Percentiles rank a stretch among this genome's conserved stretches.
These are phyloP conservation scores for Sterna hirundo DNA, from an alignment of 2,113 vertebrate genomes.

Conservation along the genomic window DNA sequence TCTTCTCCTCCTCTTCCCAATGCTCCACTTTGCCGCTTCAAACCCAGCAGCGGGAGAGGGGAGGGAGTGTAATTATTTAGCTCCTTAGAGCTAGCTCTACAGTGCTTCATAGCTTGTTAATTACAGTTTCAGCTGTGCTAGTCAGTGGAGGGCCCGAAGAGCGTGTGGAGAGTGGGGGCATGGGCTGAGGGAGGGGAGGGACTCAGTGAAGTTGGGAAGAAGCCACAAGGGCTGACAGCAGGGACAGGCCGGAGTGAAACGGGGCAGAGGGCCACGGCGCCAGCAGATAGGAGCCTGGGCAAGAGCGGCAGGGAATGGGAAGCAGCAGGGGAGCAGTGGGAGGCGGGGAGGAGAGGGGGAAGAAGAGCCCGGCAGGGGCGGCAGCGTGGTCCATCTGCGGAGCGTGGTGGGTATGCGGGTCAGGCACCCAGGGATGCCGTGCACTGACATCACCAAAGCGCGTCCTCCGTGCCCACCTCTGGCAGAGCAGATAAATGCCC, in stretches of 20 bases:
- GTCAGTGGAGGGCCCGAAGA: neutral
- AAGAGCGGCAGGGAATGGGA: neutral
- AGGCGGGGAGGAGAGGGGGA: neutral
- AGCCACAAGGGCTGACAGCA: neutral
- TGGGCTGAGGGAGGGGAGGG: fast-evolving
- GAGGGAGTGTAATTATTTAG: conserved; percentile 56
- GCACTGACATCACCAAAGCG: fast-evolving
- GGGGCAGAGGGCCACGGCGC: fast-evolving
- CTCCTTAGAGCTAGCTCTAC: conserved; percentile 37
- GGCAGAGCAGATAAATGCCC: too few species aligned
- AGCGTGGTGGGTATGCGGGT: neutral
- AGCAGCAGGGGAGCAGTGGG: neutral
- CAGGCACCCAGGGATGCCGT: neutral
- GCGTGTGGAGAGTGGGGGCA: neutral
- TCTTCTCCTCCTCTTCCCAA: conserved; percentile 44
- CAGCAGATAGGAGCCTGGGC: fast-evolving
- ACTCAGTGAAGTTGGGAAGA: neutral
- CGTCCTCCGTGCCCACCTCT: neutral
- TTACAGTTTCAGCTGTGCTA: conserved; percentile 19
- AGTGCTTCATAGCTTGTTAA: conserved; percentile 55
- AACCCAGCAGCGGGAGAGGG: neutral
- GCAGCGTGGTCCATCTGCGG: fast-evolving
- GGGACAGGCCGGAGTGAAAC: neutral
- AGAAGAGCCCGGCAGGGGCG: too few species aligned
- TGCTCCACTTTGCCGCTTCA: conserved; percentile 1